Evolutionary conservation across 2,113 vertebrate species (phyloP).

Genomic region (Indicator indicator): DNA sequence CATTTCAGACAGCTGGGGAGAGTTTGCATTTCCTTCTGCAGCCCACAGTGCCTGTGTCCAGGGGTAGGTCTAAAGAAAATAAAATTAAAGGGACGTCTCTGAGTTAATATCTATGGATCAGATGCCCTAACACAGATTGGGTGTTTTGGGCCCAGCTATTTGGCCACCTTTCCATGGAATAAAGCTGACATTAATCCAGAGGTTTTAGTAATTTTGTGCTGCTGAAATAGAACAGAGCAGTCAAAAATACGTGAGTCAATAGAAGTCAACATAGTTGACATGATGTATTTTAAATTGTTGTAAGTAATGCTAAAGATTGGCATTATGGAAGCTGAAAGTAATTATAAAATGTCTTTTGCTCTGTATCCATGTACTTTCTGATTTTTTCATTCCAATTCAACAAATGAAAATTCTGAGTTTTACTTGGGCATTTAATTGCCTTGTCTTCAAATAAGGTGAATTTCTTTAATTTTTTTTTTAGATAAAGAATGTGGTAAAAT

Average conservation of each 20-base stretch:
- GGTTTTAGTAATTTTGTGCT: background rate
- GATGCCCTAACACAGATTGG: background rate
- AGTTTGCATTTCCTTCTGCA: background rate
- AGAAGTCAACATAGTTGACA: background rate
- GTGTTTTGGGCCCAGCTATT: background rate
- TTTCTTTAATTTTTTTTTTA: background rate
- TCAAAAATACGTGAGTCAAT: background rate
- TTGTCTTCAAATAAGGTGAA: background rate
- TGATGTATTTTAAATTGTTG: background rate
- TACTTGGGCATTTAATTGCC: background rate
- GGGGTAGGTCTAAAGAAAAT: background rate
- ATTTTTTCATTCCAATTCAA: background rate
- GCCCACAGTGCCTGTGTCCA: background rate
- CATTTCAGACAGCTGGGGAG: background rate
- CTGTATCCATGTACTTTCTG: background rate
- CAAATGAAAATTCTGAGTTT: background rate
- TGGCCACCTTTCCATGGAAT: background rate
- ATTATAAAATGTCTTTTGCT: background rate
- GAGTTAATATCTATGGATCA: background rate
- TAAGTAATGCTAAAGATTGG: background rate
- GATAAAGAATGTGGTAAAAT: background rate
- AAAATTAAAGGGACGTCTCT: background rate
- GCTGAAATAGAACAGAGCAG: background rate
- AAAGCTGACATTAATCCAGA: background rate
- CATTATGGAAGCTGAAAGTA: background rate